Conservation (phyloP, 2,888 invertebrate genomes). For the Leptogaster cylindrica region DNA sequence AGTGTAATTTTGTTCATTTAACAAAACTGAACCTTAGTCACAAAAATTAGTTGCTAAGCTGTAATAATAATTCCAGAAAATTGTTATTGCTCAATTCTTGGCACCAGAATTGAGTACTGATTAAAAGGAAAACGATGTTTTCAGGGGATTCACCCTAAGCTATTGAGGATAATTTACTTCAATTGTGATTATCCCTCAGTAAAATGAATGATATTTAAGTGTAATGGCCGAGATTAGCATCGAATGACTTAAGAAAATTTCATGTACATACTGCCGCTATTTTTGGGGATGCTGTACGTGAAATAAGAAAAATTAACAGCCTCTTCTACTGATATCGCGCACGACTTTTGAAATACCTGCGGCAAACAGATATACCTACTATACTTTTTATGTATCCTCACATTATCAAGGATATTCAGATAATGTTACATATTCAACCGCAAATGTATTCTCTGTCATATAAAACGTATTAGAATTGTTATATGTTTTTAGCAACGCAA, state of each 20-base stretch:
- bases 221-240: constrained; percentile 26
- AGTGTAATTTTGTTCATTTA: not conserved
- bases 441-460: constrained; percentile 14
- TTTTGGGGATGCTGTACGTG: not conserved
- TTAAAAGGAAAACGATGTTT: constrained; percentile 21
- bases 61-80: not conserved
- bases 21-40: not conserved
- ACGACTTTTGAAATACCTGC: constrained; percentile 21
- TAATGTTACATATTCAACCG: constrained; percentile 22
- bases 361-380: constrained; percentile 13
- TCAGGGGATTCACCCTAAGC: not conserved
- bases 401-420: constrained; percentile 4
- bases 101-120: not conserved
- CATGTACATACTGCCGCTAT: not conserved
- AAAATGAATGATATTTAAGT: constrained; percentile 33
- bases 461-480: constrained; percentile 12
- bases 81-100: constrained; percentile 12
- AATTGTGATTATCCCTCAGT: constrained; percentile 15
- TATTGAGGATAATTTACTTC: constrained; percentile 7
- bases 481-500: too few relatives aligned
- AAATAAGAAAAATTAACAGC: not conserved
- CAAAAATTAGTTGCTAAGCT: not conserved
- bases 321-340: constrained; percentile 32
- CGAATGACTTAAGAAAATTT: too few relatives aligned
- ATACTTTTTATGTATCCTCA: constrained; percentile 1